Evolutionary conservation across 2,797 vertebrate species (phyloP).

Genomic region (Pipistrellus pygmaeus): DNA sequence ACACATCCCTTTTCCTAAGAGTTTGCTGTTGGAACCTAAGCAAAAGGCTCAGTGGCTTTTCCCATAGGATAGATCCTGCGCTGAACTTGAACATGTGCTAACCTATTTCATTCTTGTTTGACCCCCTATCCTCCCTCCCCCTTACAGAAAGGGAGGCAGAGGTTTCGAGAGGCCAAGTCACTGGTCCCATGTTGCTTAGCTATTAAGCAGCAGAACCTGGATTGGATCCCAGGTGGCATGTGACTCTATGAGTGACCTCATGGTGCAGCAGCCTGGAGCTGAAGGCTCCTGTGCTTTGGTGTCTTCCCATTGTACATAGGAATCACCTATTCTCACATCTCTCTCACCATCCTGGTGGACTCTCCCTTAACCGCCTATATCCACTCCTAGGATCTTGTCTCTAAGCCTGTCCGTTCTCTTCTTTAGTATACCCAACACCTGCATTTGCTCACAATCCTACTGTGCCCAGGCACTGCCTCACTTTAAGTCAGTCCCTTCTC

Average conservation of each 20-base stretch:
- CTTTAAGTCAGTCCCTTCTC: not conserved
- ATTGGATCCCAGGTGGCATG: not conserved
- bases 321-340: accelerated
- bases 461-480: not conserved
- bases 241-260: not conserved
- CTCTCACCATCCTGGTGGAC: not conserved
- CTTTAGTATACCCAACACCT: not conserved
- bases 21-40: not conserved
- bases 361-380: accelerated
- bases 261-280: not conserved
- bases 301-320: not conserved
- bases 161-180: not conserved
- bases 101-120: not conserved
- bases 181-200: not conserved
- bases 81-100: not conserved
- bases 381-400: not conserved
- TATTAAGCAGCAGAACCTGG: not conserved
- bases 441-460: not conserved
- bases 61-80: no score
- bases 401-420: not conserved
- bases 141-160: not conserved
- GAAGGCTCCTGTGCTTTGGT: accelerated
- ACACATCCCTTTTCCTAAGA: not conserved
- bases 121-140: not conserved
- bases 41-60: not conserved